Conservation (phyloP, 2,888 invertebrate genomes). For the Lochmaea crataegi region DNA sequence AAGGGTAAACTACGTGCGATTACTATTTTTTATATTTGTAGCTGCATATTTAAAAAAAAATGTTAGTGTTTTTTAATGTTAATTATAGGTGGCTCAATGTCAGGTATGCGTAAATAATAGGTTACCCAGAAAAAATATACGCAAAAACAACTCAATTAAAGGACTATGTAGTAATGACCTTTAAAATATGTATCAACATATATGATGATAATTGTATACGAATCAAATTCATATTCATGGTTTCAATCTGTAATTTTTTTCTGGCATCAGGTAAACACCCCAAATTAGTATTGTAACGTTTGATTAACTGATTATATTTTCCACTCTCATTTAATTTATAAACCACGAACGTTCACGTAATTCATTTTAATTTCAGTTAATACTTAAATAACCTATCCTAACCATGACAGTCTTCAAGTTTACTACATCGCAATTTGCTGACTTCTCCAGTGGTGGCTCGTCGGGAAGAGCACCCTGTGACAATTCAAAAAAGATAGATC, state of each 20-base stretch:
- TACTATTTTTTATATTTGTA: neutral
- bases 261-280: neutral
- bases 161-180: neutral
- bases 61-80: neutral
- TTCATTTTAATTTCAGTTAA: too few relatives aligned
- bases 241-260: neutral
- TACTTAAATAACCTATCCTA: too few relatives aligned
- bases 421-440: too few relatives aligned
- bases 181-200: neutral
- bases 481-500: too few relatives aligned
- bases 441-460: too few relatives aligned
- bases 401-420: too few relatives aligned
- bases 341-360: too few relatives aligned
- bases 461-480: too few relatives aligned
- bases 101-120: conserved; percentile 4
- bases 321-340: too few relatives aligned
- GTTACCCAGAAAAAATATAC: neutral
- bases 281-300: neutral
- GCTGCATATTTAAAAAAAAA: neutral
- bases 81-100: neutral
- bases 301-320: too few relatives aligned
- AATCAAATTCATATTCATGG: neutral
- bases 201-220: neutral
- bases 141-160: conserved; percentile 1
- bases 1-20: neutral